Evolutionary conservation across 2,888 invertebrate genomes (phyloP).

Genomic region (Embidobia sp.): DNA sequence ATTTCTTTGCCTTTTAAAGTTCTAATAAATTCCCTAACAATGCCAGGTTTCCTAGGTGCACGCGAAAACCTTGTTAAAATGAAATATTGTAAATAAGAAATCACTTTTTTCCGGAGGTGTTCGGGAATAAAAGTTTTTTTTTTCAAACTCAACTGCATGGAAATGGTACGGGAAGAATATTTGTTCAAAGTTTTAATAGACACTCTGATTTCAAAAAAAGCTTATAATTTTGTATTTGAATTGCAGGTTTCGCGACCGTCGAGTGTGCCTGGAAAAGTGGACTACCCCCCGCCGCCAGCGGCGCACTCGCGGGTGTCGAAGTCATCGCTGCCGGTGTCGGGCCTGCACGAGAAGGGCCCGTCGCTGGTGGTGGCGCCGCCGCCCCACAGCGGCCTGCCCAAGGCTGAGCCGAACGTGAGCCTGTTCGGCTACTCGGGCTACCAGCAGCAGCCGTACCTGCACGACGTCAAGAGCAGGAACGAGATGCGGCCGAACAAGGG

Average conservation of each 20-base stretch:
- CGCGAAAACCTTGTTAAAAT: too few relatives aligned
- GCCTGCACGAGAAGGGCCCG: slow-evolving; percentile 75
- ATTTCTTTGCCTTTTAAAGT: too few relatives aligned
- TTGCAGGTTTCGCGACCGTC: slow-evolving; percentile 77
- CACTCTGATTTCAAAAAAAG: too few relatives aligned
- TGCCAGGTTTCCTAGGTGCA: too few relatives aligned
- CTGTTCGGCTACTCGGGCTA: slow-evolving; percentile 87
- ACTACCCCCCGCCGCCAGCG: slow-evolving; percentile 82
- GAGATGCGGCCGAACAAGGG: slow-evolving; percentile 80
- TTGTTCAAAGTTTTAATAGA: too few relatives aligned
- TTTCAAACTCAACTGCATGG: too few relatives aligned
- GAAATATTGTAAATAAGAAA: too few relatives aligned
- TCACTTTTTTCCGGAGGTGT: too few relatives aligned
- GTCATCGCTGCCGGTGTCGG: slow-evolving; percentile 78
- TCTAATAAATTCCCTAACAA: too few relatives aligned
- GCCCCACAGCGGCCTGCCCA: slow-evolving; percentile 80
- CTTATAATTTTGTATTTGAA: too few relatives aligned
- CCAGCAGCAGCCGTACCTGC: slow-evolving; percentile 81
- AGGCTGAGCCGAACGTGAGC: slow-evolving; percentile 87
- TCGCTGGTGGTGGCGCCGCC: slow-evolving; percentile 66
- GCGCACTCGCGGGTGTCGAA: slow-evolving; percentile 80
- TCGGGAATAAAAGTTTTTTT: too few relatives aligned
- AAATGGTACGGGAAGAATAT: too few relatives aligned
- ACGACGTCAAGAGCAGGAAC: slow-evolving; percentile 85
- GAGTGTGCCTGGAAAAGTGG: slow-evolving; percentile 78